Conservation (phyloP, 2,797 vertebrate species). For the Sebastes minor region DNA sequence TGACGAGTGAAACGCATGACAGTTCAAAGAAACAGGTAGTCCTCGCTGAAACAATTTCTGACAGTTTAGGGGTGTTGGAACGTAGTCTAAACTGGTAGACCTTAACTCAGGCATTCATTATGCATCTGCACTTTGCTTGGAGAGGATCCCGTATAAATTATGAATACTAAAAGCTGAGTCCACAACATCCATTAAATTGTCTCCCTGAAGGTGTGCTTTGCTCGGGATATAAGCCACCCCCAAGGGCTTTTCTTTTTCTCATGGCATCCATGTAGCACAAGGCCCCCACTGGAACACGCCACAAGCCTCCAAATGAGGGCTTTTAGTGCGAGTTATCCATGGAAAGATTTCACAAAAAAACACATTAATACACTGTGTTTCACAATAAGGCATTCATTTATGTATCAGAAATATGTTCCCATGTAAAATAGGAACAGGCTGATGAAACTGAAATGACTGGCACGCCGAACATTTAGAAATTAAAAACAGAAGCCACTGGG, state of each 20-base stretch:
- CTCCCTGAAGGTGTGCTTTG: constrained; percentile 73
- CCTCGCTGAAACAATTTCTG: constrained; percentile 60
- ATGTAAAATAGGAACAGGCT: constrained; percentile 10
- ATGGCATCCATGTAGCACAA: constrained; percentile 41
- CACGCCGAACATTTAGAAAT: constrained; percentile 21
- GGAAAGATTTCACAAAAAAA: constrained; percentile 9
- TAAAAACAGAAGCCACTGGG: constrained; percentile 44
- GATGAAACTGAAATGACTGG: constrained; percentile 31
- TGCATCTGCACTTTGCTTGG: constrained; percentile 82
- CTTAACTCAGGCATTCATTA: constrained; percentile 84
- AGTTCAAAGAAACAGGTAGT: constrained; percentile 70
- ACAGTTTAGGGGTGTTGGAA: constrained; percentile 77
- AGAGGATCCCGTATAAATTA: constrained; percentile 84
- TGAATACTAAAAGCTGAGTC: constrained; percentile 87
- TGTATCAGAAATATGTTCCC: background rate
- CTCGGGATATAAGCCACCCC: constrained; percentile 64
- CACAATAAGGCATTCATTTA: background rate
- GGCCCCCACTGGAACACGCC: constrained; percentile 39
- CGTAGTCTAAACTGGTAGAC: constrained; percentile 76
- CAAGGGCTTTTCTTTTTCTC: constrained; percentile 44
- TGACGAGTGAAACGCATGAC: constrained; percentile 59
- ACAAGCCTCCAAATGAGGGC: constrained; percentile 23
- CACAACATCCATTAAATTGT: constrained; percentile 83
- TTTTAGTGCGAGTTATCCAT: constrained; percentile 22
- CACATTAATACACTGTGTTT: background rate